Conservation (phyloP, 2,113 vertebrate species). For the Microtus oregoni region DNA sequence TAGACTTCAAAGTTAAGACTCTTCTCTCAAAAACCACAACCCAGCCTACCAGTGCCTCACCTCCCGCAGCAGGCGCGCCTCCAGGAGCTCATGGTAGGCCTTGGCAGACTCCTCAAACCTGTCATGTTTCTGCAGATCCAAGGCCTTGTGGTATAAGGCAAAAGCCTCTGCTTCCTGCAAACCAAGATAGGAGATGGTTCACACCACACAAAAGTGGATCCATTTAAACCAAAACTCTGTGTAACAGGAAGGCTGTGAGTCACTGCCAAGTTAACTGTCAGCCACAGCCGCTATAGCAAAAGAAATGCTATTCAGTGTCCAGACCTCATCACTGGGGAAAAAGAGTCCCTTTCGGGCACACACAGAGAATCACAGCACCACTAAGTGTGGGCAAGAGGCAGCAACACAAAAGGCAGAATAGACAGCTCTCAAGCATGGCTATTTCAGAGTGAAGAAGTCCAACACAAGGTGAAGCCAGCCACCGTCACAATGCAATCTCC, state of each 20-base stretch:
- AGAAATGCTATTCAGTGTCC: neutral
- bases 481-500: neutral
- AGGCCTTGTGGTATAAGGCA: constrained; percentile 96
- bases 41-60: constrained; percentile 82
- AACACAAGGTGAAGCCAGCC: neutral
- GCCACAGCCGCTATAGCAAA: neutral
- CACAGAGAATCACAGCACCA: neutral
- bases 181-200: constrained; percentile 42
- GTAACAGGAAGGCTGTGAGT: neutral
- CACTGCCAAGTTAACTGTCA: neutral
- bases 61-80: constrained; percentile 96
- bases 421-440: neutral
- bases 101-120: constrained; percentile 96
- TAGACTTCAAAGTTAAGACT: neutral
- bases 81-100: constrained; percentile 96
- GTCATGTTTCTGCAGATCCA: constrained; percentile 99
- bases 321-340: neutral
- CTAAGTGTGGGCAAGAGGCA: neutral
- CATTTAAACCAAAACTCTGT: neutral
- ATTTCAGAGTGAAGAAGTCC: neutral
- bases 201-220: neutral
- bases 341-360: neutral
- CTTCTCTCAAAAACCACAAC: neutral
- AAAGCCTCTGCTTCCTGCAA: constrained; percentile 97
- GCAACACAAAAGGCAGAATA: neutral